A percentile compares a stretch with the other conserved stretches of the same genome.
These are phyloP conservation scores for Rousettus madagascariensis DNA, from an alignment of 2,797 vertebrate species.

Conservation along the genomic window DNA sequence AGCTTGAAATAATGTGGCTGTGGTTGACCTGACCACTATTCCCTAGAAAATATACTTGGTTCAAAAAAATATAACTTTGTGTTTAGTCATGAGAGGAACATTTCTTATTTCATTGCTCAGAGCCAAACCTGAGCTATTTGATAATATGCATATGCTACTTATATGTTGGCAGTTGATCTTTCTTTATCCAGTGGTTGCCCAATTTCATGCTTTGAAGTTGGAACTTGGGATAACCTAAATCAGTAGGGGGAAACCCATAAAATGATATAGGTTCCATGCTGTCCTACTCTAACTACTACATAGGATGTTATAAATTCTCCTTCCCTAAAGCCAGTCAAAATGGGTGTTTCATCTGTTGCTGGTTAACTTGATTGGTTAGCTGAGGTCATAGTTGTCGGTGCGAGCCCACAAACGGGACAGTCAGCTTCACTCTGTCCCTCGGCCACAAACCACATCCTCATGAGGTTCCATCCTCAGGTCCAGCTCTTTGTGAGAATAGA, in stretches of 20 bases:
- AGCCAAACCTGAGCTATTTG: slow-evolving; percentile 32
- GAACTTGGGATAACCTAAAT: slow-evolving; percentile 45
- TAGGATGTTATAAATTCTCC: slow-evolving; percentile 10
- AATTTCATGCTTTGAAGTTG: slow-evolving; percentile 53
- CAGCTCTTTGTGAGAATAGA: not conserved
- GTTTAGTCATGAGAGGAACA: slow-evolving; percentile 25
- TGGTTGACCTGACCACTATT: slow-evolving; percentile 17
- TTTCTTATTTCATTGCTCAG: slow-evolving; percentile 50
- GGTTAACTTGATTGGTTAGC: slow-evolving; percentile 35
- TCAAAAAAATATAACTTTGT: slow-evolving; percentile 24
- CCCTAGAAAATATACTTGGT: not conserved
- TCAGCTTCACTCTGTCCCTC: not conserved
- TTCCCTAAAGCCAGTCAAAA: slow-evolving; percentile 33
- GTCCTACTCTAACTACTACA: slow-evolving; percentile 11
- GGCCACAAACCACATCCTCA: slow-evolving; percentile 14
- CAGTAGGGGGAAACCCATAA: slow-evolving; percentile 1
- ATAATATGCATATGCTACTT: not conserved
- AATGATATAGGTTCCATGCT: not conserved
- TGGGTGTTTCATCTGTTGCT: slow-evolving; percentile 54
- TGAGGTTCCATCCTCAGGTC: not conserved
- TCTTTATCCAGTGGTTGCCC: slow-evolving; percentile 26
- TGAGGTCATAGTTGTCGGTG: slow-evolving; percentile 23
- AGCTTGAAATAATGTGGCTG: not conserved
- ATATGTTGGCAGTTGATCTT: not conserved
- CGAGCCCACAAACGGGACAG: not conserved